phyloP scores from a whole-genome alignment of 2,888 invertebrate genomes.

The Linhomoeus sp. region DNA sequence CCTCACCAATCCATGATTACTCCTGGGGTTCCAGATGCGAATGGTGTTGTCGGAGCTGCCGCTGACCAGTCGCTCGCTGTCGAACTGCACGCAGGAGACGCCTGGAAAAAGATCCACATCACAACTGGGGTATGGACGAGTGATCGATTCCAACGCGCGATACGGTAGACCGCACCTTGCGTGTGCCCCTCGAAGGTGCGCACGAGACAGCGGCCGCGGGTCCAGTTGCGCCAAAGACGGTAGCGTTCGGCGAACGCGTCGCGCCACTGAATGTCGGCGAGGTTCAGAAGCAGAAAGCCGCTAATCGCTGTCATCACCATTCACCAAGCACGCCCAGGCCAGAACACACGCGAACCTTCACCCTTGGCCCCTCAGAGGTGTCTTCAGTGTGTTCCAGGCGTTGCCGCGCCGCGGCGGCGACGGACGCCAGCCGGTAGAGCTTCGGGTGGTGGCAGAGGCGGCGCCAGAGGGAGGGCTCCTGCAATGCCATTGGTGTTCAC shows the following conservation, averaged over 20 bases:
- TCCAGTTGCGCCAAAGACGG: slow-evolving; percentile 34
- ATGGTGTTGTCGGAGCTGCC: slow-evolving; percentile 38
- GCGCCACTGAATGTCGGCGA: slow-evolving; percentile 33
- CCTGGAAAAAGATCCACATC: slow-evolving; percentile 15
- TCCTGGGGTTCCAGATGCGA: slow-evolving; percentile 34
- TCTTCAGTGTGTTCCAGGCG: no score
- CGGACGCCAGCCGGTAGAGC: background rate
- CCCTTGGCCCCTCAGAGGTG: no score
- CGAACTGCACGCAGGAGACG: slow-evolving; percentile 37
- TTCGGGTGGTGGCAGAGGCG: background rate
- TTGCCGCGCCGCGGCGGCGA: background rate
- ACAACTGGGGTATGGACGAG: background rate
- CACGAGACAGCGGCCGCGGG: slow-evolving; percentile 34
- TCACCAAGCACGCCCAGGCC: no score
- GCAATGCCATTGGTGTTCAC: no score
- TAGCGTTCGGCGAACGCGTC: slow-evolving; percentile 34
- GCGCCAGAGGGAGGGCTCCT: background rate
- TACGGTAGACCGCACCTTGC: slow-evolving; percentile 26
- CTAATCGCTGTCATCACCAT: no score
- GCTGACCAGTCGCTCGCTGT: slow-evolving; percentile 35
- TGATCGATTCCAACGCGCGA: background rate
- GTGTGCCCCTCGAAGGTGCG: slow-evolving; percentile 37
- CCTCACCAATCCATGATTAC: slow-evolving; percentile 32
- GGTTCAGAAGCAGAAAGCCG: no score
- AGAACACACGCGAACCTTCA: no score